Percentiles rank a stretch among this genome's conserved stretches.
phyloP scores from a whole-genome alignment of 2,113 vertebrate species.

The Sitta europaea region DNA sequence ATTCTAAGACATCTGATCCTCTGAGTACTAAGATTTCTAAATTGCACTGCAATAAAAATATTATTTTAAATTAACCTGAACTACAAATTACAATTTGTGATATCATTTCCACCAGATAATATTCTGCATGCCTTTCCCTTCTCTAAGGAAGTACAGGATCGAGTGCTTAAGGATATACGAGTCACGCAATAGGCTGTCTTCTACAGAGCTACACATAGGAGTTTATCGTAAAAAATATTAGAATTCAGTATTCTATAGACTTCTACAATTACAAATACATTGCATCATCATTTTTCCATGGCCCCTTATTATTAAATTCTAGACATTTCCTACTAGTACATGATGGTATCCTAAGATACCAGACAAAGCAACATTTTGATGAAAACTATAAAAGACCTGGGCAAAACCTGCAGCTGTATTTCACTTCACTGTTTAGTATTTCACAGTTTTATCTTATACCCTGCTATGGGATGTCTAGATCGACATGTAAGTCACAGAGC shows the following conservation, averaged over 20 bases:
- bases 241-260: not conserved
- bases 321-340: not conserved
- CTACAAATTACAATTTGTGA: not conserved
- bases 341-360: not conserved
- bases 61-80: slow-evolving; percentile 13
- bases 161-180: slow-evolving; percentile 63
- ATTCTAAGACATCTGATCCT: not conserved
- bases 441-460: not conserved
- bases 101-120: slow-evolving; percentile 12
- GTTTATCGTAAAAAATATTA: slow-evolving; percentile 56
- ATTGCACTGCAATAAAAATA: not conserved
- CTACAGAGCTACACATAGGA: slow-evolving; percentile 34
- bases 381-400: not conserved
- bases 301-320: not conserved
- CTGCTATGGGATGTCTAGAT: not conserved
- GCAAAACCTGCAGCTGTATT: not conserved
- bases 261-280: slow-evolving; percentile 44
- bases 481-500: not conserved
- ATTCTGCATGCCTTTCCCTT: not conserved
- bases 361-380: not conserved
- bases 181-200: slow-evolving; percentile 53
- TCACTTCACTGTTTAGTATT: not conserved
- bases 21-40: not conserved
- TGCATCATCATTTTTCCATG: not conserved
- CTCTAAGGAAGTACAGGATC: slow-evolving; percentile 46